Evolutionary conservation across 2,888 invertebrate genomes (phyloP).

Genomic region (Drosophila dives): DNA sequence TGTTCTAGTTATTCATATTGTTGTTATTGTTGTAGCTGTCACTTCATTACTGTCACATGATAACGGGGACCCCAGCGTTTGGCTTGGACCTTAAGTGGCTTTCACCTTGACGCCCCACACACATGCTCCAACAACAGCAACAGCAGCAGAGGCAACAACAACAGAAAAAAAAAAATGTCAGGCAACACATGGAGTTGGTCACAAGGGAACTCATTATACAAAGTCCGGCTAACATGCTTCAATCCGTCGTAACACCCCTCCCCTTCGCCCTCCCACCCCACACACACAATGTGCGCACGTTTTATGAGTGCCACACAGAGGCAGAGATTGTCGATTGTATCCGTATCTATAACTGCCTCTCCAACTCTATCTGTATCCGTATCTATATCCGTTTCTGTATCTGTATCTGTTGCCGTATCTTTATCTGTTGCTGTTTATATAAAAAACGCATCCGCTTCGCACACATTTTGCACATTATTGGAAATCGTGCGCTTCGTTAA

Average conservation of each 20-base stretch:
- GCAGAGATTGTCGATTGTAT: constrained; percentile 4
- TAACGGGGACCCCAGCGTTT: constrained; percentile 53
- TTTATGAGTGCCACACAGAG: constrained; percentile 60
- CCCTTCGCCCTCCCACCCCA: neutral
- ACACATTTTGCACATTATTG: constrained; percentile 74
- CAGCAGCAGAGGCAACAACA: neutral
- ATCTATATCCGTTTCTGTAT: fast-evolving
- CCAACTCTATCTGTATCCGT: neutral
- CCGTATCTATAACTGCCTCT: neutral
- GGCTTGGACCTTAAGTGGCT: constrained; percentile 67
- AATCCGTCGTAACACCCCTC: neutral
- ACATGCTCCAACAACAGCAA: constrained; percentile 3
- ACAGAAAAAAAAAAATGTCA: constrained; percentile 18
- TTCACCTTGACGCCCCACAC: constrained; percentile 67
- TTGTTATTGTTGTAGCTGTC: constrained; percentile 63
- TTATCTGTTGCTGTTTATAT: constrained; percentile 7
- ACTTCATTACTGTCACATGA: constrained; percentile 78
- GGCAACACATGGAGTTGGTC: constrained; percentile 64
- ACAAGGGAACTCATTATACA: constrained; percentile 75
- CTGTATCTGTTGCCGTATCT: neutral
- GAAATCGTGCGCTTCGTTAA: constrained; percentile 78
- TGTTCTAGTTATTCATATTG: constrained; percentile 29
- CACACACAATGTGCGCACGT: constrained; percentile 50
- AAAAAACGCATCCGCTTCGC: constrained; percentile 55
- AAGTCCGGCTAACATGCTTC: constrained; percentile 66